Evolutionary conservation across 2,113 vertebrate genomes (phyloP), one percentile per base, ranked within the genome.

Genomic region (Nematolebias whitei): DNA sequence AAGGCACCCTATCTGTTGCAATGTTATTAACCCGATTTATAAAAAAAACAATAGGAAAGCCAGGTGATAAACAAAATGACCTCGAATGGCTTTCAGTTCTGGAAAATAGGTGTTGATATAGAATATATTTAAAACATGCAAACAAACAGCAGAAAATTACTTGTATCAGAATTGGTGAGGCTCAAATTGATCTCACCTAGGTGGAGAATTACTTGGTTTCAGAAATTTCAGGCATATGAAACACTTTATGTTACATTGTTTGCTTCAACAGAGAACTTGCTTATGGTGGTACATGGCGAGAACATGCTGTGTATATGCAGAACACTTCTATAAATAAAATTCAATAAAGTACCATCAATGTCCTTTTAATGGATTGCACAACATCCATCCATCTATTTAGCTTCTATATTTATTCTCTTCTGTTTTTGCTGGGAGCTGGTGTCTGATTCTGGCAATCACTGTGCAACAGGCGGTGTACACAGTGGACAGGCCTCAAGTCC

Each of bases 51-150:
- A 74, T 18, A 12, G 53, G 20, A 18, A 78, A 68, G 76, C 40
- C 56, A 57, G 24, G 44, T 60, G 67, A 76, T 79, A 79, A 80
- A 71, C 69, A 83, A 63, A 55, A 61, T 82, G 64, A 80, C 51
- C 69, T 71, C n/a, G n/a, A 4, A 3, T 66, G 32, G 54, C 55
- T 79, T 50, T 24, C 26, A 64, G 16, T 24, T 26, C 40, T 39
- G 14, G 29, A 62, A 76, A 71, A 55, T 44, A 54, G 43, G 50
- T 63, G 32, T 59, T 57, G 49, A 76, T 63, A 24, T 14, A 64
- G 48, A 63, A 40, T 16, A 54, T 49, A 13, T 19, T 39, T 4
- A 55, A 18, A 12, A 26, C 2, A 55, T 4, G 45, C 19, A 50
- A 13, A 65, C 18, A 45, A 29, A 16, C 45, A 69, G 24, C 1